phyloP scores from a whole-genome alignment of 1,140 invertebrate genomes.

The Lordiphosa clarofinis region DNA sequence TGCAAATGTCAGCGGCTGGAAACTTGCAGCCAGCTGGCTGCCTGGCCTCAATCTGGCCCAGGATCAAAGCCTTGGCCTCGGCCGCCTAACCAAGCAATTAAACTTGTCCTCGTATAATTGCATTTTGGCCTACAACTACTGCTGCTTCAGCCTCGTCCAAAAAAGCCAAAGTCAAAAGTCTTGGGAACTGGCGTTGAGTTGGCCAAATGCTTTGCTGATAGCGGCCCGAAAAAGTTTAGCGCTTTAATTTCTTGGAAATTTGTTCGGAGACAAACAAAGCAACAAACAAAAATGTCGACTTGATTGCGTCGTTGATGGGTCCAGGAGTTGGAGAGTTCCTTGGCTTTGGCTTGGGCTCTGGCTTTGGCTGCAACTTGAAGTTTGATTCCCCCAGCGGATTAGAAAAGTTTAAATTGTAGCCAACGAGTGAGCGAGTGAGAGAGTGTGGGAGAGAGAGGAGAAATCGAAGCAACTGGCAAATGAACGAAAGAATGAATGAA shows the following conservation, averaged over 20 bases:
- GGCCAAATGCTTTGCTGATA: slow-evolving; percentile 71
- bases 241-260: slow-evolving; percentile 77
- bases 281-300: slow-evolving; percentile 77
- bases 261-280: slow-evolving; percentile 65
- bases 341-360: slow-evolving; percentile 20
- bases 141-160: background rate
- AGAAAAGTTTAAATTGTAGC: slow-evolving; percentile 79
- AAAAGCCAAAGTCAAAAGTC: slow-evolving; percentile 65
- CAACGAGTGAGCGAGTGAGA: slow-evolving; percentile 38
- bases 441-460: slow-evolving; percentile 22
- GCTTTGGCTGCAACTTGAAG: slow-evolving; percentile 52
- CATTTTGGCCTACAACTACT: slow-evolving; percentile 27
- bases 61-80: slow-evolving; percentile 14
- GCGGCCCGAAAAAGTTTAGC: slow-evolving; percentile 69
- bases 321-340: slow-evolving; percentile 14
- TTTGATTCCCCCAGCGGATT: slow-evolving; percentile 77
- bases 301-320: slow-evolving; percentile 72
- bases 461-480: slow-evolving; percentile 70
- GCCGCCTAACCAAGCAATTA: slow-evolving; percentile 42
- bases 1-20: slow-evolving; percentile 21
- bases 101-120: slow-evolving; percentile 49
- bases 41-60: background rate
- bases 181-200: slow-evolving; percentile 52
- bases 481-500: slow-evolving; percentile 60
- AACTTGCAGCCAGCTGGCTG: slow-evolving; percentile 12